Conservation (phyloP, 2,113 vertebrate species). For the Platysteira castanea region DNA sequence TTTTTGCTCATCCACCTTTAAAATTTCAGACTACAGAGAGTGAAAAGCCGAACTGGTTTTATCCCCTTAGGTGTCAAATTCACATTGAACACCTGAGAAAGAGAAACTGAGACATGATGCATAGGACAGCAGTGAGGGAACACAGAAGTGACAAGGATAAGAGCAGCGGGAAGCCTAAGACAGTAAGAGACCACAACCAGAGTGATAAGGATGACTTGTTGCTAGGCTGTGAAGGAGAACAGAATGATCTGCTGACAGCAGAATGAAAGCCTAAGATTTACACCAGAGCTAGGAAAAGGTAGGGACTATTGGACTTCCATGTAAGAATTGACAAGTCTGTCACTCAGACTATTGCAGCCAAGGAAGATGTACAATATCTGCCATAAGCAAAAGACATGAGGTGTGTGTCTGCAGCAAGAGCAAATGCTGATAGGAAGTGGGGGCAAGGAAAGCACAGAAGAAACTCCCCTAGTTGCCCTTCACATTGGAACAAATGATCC, state of each 20-base stretch:
- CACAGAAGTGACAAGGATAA: not conserved
- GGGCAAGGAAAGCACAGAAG: not conserved
- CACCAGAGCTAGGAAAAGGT: not conserved
- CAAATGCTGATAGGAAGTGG: not conserved
- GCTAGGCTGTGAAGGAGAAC: not conserved
- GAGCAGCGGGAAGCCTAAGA: not conserved
- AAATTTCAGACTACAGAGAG: not conserved
- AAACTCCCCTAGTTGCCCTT: not conserved
- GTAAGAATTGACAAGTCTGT: not conserved
- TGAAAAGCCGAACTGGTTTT: not conserved
- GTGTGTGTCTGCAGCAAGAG: not conserved
- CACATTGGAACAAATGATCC: not conserved
- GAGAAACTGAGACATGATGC: not conserved
- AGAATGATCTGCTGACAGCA: not conserved
- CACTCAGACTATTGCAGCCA: not conserved
- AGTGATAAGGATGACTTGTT: not conserved
- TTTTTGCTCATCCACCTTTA: not conserved
- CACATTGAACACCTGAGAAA: not conserved
- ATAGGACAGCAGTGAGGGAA: not conserved
- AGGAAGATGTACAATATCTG: not conserved
- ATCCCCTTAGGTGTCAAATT: not conserved
- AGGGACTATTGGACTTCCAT: not conserved
- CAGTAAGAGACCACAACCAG: not conserved
- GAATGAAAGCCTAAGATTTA: not conserved
- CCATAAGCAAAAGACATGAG: not conserved